phyloP scores from a whole-genome alignment of 2,888 invertebrate genomes.

The Eilema griseolum region DNA sequence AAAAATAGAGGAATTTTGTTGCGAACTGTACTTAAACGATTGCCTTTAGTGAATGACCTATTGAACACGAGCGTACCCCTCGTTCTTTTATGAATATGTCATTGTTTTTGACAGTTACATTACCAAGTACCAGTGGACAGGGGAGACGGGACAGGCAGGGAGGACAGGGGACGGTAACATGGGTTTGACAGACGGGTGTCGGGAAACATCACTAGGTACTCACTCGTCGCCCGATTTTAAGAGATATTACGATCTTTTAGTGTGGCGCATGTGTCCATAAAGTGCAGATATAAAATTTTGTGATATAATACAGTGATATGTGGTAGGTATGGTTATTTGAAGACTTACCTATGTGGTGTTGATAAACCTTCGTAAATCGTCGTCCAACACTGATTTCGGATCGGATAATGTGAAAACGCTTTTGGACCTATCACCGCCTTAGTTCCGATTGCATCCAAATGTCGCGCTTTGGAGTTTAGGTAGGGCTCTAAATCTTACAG shows the following conservation, averaged over 20 bases:
- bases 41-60: neutral
- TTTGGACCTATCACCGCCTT: no score
- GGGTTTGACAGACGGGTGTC: conserved; percentile 5
- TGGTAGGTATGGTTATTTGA: no score
- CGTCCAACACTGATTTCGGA: no score
- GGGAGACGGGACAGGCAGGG: neutral
- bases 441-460: no score
- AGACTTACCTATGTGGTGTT: no score
- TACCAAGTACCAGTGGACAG: neutral
- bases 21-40: neutral
- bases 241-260: neutral
- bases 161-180: neutral
- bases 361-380: no score
- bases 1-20: neutral
- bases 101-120: conserved; percentile 4
- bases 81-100: neutral
- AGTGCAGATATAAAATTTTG: no score
- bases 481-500: no score
- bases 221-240: neutral
- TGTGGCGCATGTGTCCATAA: neutral
- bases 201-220: neutral
- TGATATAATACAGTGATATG: no score
- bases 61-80: neutral
- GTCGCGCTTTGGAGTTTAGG: no score
- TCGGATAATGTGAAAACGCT: no score